These are phyloP conservation scores for Columba livia DNA, from an alignment of 2,113 vertebrate species.

Conservation along the genomic window DNA sequence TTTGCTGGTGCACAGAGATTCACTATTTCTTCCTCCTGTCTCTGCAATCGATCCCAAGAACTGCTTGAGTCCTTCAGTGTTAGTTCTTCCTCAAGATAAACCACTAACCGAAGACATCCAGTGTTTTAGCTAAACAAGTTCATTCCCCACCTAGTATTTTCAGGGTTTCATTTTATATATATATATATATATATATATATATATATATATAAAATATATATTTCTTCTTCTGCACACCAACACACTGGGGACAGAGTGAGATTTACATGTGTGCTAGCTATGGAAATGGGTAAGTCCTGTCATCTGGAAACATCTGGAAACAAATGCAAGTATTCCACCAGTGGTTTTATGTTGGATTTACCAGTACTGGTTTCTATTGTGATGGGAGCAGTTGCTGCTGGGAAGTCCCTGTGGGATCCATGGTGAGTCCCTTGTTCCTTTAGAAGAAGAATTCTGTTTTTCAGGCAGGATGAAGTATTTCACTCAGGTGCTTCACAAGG, in stretches of 20 bases:
- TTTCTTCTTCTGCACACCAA: not conserved
- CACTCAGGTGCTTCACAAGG: not conserved
- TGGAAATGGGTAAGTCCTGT: not conserved
- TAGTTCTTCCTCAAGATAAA: not conserved
- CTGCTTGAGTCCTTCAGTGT: not conserved
- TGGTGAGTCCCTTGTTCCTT: not conserved
- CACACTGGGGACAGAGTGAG: not conserved
- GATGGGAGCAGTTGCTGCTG: not conserved
- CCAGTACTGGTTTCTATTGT: not conserved
- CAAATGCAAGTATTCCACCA: not conserved
- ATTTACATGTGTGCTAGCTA: not conserved
- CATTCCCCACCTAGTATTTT: not conserved
- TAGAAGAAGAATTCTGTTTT: not conserved
- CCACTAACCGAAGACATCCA: not conserved
- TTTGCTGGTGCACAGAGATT: not conserved
- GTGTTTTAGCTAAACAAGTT: not conserved
- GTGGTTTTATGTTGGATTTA: not conserved
- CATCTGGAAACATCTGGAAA: not conserved
- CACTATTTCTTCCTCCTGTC: not conserved
- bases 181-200: not conserved
- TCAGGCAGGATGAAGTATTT: not conserved
- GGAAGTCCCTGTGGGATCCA: not conserved
- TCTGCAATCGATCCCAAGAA: not conserved
- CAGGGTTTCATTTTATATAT: not conserved
- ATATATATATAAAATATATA: accelerated